phyloP scores from a whole-genome alignment of 1,140 invertebrate species.

The Ptiloglossa arizonensis region DNA sequence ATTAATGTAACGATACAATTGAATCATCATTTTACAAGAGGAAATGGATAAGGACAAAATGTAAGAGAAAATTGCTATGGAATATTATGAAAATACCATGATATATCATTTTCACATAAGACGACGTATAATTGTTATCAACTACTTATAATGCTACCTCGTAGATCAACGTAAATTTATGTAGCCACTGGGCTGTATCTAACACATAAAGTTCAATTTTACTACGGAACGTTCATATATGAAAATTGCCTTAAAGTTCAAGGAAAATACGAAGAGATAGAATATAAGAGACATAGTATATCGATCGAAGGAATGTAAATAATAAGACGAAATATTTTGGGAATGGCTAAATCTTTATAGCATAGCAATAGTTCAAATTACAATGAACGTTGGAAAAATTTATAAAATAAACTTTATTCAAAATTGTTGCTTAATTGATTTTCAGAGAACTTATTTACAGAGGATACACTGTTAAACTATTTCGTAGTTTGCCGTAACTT shows the following conservation, averaged over 20 bases:
- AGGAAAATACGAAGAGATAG: neutral
- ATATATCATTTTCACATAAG: neutral
- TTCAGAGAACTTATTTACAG: no score
- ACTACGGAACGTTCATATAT: constrained; percentile 20
- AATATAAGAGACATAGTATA: constrained; percentile 1
- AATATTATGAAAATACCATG: no score
- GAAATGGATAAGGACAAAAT: no score
- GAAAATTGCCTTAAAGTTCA: constrained; percentile 30
- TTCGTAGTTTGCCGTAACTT: no score
- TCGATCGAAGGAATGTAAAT: neutral
- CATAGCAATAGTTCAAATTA: neutral
- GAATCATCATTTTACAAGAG: neutral
- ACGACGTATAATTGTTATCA: neutral
- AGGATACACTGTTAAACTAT: no score
- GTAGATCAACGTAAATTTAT: constrained; percentile 15
- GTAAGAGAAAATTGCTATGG: no score
- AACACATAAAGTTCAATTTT: constrained; percentile 2
- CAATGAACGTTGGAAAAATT: neutral
- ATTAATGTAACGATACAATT: neutral
- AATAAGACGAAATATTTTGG: neutral
- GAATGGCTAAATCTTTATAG: neutral
- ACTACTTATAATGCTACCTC: constrained; percentile 13
- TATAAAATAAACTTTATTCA: neutral
- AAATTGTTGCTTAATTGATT: neutral
- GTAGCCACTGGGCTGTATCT: constrained; percentile 7